Base-by-base conservation (phyloP, 2,797 vertebrate species). In the Poecilia gillii region DNA sequence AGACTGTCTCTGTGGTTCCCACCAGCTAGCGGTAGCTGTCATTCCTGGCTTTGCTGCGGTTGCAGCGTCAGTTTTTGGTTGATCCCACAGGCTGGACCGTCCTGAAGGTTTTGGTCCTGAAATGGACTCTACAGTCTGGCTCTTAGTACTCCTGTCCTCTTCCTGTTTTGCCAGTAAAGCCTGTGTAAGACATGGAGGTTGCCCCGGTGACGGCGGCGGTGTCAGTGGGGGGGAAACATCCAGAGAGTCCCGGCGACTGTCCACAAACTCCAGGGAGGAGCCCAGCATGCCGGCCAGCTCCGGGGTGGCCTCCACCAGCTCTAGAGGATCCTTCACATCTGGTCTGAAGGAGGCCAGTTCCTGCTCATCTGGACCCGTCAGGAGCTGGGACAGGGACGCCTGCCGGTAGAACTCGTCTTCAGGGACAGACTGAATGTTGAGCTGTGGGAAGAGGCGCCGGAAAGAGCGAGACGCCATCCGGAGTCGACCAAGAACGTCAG, bases 391-490 rank as follows among this genome's bases (percentile, higher is more conserved):
- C 81, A 97, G 92, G 0, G 97, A 97, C 31, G 96, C 97, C 94
- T 99, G 98, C 83, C 96, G 97, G 87, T 97, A 97, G 89, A 98
- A 98, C 89, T 98, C 97, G 0, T 96, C 96, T 89, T 97, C 97
- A 0, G 96, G 94, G 73, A 98, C 91, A 31, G 95, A 96, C 91
- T 97, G 96, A 1, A 98, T 95, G 77, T 98, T 97, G 86, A 98
- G 94, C 81, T 95, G 97, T 8, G 97, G 96, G 87, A 97, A 97
- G 79, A 96, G 97, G 78, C 97, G 96, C 41, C 96, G 95, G 90
- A 99, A 98, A 53, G 97, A 96, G 57, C 96, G 95, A 0, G 97
- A 96, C 0, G 97, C 97, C 95, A 97, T 98, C 91, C 97, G 97
- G 36, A 98, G 92, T 68, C 96, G 96, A 90, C 96, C 97, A 57